Evolutionary conservation across 2,113 vertebrate species (phyloP).

Genomic region (Mystacornis crossleyi): DNA sequence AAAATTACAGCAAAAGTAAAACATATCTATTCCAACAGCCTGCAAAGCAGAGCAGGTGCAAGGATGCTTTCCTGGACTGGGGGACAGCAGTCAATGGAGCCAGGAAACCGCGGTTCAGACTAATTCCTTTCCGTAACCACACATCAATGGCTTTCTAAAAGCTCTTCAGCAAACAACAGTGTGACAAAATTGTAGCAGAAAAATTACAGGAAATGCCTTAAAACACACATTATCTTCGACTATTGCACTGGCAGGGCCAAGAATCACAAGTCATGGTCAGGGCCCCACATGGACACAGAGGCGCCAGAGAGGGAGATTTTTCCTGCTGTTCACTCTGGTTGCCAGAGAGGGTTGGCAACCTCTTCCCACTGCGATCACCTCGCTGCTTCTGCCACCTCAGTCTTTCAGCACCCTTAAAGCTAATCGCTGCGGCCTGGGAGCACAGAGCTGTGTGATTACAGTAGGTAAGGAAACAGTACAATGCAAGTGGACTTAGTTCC

Average conservation of each 20-base stretch:
- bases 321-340: neutral
- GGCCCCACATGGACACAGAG: fast-evolving
- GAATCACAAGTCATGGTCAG: neutral
- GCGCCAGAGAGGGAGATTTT: fast-evolving
- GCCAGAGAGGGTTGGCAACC: neutral
- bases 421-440: neutral
- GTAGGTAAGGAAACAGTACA: fast-evolving
- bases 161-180: neutral
- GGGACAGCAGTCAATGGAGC: neutral
- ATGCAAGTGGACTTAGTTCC: neutral
- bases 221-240: neutral
- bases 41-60: neutral
- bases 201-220: neutral
- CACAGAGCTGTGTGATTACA: neutral
- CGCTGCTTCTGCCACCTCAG: neutral
- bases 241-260: neutral
- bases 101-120: neutral
- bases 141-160: neutral
- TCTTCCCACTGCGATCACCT: fast-evolving
- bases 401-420: neutral
- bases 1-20: neutral
- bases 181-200: neutral
- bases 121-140: neutral
- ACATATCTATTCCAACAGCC: neutral
- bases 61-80: neutral